A percentile compares a stretch with the other conserved stretches of the same genome.
These are phyloP conservation scores for Unio pictorum DNA, from an alignment of 2,888 invertebrate species.

Conservation along the genomic window DNA sequence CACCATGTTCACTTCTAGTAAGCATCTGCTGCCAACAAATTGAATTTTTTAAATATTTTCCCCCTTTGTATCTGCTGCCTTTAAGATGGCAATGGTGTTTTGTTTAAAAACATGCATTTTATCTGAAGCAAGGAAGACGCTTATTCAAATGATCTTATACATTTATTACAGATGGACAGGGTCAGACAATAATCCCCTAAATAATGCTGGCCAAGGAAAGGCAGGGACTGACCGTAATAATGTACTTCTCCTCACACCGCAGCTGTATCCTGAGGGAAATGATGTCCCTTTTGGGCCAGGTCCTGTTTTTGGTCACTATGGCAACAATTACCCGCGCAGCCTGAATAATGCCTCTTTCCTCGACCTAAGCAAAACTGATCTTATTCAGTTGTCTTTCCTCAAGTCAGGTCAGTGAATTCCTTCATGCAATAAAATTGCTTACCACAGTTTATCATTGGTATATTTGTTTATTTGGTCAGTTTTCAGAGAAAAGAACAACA, in stretches of 20 bases:
- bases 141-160: neutral
- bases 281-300: conserved; percentile 43
- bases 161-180: conserved; percentile 68
- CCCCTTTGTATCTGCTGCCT: too few species aligned
- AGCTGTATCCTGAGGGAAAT: conserved; percentile 58
- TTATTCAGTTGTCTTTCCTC: conserved; percentile 59
- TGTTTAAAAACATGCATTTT: too few species aligned
- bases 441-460: too few species aligned
- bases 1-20: too few species aligned
- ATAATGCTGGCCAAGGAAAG: conserved; percentile 69
- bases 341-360: conserved; percentile 56
- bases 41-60: too few species aligned
- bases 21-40: too few species aligned
- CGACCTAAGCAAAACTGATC: conserved; percentile 52
- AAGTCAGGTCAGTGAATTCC: conserved; percentile 42
- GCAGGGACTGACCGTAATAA: conserved; percentile 69
- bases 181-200: conserved; percentile 68
- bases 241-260: conserved; percentile 55
- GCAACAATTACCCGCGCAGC: conserved; percentile 63
- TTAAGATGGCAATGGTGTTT: too few species aligned
- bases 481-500: too few species aligned
- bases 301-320: conserved; percentile 63
- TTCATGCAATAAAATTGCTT: too few species aligned
- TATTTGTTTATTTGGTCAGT: too few species aligned
- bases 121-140: too few species aligned